Conservation (phyloP, 2,113 vertebrate species). For the Candoia aspera region DNA sequence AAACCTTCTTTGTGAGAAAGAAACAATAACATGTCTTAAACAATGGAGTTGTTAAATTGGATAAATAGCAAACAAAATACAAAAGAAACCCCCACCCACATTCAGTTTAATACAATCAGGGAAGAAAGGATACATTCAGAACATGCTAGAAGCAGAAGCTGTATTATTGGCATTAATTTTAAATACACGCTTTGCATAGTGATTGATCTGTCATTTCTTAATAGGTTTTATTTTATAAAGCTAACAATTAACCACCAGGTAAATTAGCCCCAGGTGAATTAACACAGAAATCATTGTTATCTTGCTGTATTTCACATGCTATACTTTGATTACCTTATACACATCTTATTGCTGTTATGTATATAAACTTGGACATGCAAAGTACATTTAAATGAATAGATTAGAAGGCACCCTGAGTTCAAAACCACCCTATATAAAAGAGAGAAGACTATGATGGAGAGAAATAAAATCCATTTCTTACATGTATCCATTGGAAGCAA, state of each 20-base stretch:
- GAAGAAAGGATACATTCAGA: too few relatives aligned
- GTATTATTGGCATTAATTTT: neutral
- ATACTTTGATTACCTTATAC: neutral
- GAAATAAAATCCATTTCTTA: constrained; percentile 43
- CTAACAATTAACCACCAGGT: neutral
- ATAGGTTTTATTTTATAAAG: neutral
- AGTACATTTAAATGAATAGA: neutral
- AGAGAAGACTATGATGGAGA: neutral
- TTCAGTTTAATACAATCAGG: too few relatives aligned
- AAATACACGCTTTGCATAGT: neutral
- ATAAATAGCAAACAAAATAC: too few relatives aligned
- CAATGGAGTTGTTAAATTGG: neutral
- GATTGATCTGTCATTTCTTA: neutral
- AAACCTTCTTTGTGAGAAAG: neutral
- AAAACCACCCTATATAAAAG: neutral
- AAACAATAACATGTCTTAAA: neutral
- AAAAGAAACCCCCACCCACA: too few relatives aligned
- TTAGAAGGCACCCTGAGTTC: neutral
- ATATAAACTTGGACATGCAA: neutral
- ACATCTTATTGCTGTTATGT: neutral
- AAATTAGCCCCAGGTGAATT: neutral
- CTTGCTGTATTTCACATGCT: neutral
- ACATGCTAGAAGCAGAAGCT: neutral
- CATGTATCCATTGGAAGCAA: constrained; percentile 81
- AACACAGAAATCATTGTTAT: neutral